Evolutionary conservation across 2,113 vertebrate genomes (phyloP).

Genomic region (Perca fluviatilis): DNA sequence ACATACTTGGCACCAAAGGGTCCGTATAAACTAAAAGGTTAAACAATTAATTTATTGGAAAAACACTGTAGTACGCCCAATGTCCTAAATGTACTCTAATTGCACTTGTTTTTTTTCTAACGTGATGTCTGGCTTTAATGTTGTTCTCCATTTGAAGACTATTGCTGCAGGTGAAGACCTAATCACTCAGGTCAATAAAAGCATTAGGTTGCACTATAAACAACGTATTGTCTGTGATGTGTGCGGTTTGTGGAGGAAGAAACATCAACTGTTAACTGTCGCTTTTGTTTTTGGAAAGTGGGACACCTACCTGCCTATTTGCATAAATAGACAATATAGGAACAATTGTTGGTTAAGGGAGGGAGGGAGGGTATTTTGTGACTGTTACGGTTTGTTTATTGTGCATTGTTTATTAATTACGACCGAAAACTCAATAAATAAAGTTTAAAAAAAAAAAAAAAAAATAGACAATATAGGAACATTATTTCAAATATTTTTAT

Average conservation of each 20-base stretch:
- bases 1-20: background rate
- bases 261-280: constrained; percentile 24
- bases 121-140: background rate
- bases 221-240: background rate
- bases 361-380: no score
- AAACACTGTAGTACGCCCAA: constrained; percentile 19
- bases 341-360: no score
- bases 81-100: background rate
- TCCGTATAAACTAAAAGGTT: background rate
- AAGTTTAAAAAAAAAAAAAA: no score
- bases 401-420: no score
- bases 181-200: background rate
- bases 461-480: background rate
- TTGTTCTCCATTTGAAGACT: constrained; percentile 20
- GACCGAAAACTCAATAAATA: no score
- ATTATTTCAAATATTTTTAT: constrained; percentile 8
- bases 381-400: no score
- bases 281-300: constrained; percentile 15
- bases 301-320: background rate
- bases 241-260: constrained; percentile 20
- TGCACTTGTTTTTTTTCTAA: background rate
- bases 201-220: constrained; percentile 29
- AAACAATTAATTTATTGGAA: background rate
- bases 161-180: background rate
- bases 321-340: background rate